Base-by-base conservation (phyloP, 2,888 invertebrate species). In the Euzophera pinguis region DNA sequence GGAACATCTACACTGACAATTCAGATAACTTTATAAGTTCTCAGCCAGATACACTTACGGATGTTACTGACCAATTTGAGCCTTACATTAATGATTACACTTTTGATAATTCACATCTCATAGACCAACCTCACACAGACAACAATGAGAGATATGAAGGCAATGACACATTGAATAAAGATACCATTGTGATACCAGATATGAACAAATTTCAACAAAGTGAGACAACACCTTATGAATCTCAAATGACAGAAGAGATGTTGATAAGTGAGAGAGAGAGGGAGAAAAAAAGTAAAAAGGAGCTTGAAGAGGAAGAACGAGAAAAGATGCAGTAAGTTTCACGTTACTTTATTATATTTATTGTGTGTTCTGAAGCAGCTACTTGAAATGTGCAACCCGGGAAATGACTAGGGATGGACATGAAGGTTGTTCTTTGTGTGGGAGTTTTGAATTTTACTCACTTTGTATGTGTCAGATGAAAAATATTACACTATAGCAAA, bases 241-340 rank as follows among this genome's bases (percentile, higher is more conserved):
- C 77, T 67, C 80, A 81, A 55, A 85, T 76, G 55, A 74, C 80
- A 22, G 88, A 90, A 45, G 88, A 90, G 58, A 78, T 82, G 69
- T 60, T 84, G 10, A 81, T 89, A 73, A 89, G 78, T 77, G 90
- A 91, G 54, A 91, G 91, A 55, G 93, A 93, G 70, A 93, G 93
- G 69, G 95, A 94, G 69, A 92, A 92, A 50, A 94, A 93, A 81
- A 94, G 93, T 67, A 95, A 95, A 83, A 95, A 93, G 57, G 97
- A 97, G 81, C 75, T 97, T 8, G 97, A 98, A 79, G 97, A 98
- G 77, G 98, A 98, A 73, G 98, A 98, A 77, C 88, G 98, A 56
- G 97, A 98, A 75, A 97, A 97, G 81, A 98, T 98, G 98, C 98
- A 98, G 97, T 97, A 90, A 90, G 94, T 92, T 13, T 29, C 6